Evolutionary conservation across 2,888 invertebrate species (phyloP).

Genomic region (Cantharis lateralis): DNA sequence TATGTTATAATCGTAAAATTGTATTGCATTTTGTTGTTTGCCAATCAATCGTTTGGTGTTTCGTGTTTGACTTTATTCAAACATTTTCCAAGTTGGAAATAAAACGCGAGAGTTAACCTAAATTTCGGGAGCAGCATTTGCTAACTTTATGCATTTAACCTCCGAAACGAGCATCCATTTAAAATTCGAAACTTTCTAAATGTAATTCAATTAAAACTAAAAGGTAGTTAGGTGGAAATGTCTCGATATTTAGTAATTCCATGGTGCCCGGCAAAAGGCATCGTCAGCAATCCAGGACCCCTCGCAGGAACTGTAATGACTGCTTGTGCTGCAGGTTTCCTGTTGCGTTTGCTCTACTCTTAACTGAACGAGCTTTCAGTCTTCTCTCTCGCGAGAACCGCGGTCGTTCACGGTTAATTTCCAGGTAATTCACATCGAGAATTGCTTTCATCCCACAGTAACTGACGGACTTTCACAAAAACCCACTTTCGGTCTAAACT

Average conservation of each 20-base stretch:
- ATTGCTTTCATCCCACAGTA: constrained; percentile 43
- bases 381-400: constrained; percentile 37
- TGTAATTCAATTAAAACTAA: constrained; percentile 32
- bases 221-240: constrained; percentile 40
- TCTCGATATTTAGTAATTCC: constrained; percentile 48
- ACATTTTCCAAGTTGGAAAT: not conserved
- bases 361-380: constrained; percentile 36
- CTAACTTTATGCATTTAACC: not conserved
- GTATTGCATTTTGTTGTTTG: not conserved
- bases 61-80: not conserved
- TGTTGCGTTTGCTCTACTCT: constrained; percentile 42
- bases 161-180: constrained; percentile 18
- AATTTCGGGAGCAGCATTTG: not conserved
- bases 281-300: constrained; percentile 41
- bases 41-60: not conserved
- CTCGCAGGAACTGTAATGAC: constrained; percentile 45
- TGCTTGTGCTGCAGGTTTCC: constrained; percentile 50
- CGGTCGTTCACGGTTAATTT: constrained; percentile 51
- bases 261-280: constrained; percentile 42
- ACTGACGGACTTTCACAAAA: constrained; percentile 38
- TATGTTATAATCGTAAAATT: constrained; percentile 19
- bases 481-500: constrained; percentile 40
- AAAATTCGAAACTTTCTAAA: constrained; percentile 30
- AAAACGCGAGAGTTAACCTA: not conserved
- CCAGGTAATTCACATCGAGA: constrained; percentile 52